These are phyloP conservation scores for Anhinga anhinga DNA, from an alignment of 2,113 vertebrate species.

Conservation along the genomic window DNA sequence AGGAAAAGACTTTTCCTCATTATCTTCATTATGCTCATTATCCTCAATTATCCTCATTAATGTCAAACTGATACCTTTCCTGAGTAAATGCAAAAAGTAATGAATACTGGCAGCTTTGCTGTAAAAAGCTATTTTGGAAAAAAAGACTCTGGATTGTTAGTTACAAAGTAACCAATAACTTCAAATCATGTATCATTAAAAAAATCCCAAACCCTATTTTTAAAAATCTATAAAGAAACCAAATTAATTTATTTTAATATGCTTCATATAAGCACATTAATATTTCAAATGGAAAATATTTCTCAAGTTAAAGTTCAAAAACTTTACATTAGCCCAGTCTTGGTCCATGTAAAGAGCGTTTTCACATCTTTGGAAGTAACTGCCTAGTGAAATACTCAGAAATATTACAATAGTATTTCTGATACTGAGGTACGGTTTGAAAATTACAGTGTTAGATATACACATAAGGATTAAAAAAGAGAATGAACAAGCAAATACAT, in stretches of 20 bases:
- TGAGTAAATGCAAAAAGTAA: constrained; percentile 3
- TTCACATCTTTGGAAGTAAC: not conserved
- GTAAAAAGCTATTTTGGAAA: not conserved
- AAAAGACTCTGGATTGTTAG: not conserved
- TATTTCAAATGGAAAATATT: not conserved
- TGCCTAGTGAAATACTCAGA: not conserved
- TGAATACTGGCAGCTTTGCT: not conserved
- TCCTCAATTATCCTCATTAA: constrained; percentile 54
- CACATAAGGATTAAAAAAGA: not conserved
- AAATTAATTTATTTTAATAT: not conserved
- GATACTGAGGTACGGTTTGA: not conserved
- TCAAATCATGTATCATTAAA: not conserved
- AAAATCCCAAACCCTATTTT: not conserved
- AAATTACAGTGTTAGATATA: not conserved
- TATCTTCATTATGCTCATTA: constrained; percentile 56
- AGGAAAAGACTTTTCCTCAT: constrained; percentile 48
- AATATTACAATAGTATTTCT: not conserved
- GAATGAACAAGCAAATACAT: not conserved
- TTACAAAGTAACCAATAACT: not conserved
- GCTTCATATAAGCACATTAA: not conserved
- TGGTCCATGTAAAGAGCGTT: not conserved
- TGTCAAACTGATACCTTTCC: constrained; percentile 46
- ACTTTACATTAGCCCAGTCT: not conserved
- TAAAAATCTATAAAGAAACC: not conserved
- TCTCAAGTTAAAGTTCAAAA: not conserved